Evolutionary conservation across 1,140 invertebrate genomes (phyloP).

Genomic region (Ylistrum balloti): DNA sequence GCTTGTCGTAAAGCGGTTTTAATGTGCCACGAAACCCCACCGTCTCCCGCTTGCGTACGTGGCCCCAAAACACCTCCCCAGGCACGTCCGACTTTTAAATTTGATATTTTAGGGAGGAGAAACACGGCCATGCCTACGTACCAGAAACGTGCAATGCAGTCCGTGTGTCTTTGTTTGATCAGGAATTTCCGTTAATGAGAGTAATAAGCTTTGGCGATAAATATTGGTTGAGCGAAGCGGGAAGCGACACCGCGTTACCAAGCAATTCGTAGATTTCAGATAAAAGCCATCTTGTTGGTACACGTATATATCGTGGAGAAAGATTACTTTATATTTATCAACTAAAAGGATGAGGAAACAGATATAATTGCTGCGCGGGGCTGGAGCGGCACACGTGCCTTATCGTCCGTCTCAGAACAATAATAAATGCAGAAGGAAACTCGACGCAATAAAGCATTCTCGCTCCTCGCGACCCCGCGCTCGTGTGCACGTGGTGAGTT

Average conservation of each 20-base stretch:
- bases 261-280: slow-evolving; percentile 25
- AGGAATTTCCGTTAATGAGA: slow-evolving; percentile 39
- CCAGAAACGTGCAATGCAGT: background rate
- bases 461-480: slow-evolving; percentile 23
- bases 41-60: background rate
- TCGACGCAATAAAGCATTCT: slow-evolving; percentile 38
- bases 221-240: slow-evolving; percentile 37
- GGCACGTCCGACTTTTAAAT: slow-evolving; percentile 31
- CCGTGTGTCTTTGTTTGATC: slow-evolving; percentile 5
- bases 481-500: slow-evolving; percentile 31
- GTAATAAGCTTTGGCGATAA: slow-evolving; percentile 38
- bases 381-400: slow-evolving; percentile 15
- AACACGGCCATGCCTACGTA: background rate
- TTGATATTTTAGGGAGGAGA: slow-evolving; percentile 27
- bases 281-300: slow-evolving; percentile 26
- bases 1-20: slow-evolving; percentile 38
- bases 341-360: slow-evolving; percentile 32
- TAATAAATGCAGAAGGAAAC: slow-evolving; percentile 39
- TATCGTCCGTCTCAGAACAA: slow-evolving; percentile 32
- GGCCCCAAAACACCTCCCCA: background rate
- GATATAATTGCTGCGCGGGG: slow-evolving; percentile 31
- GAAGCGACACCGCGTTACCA: slow-evolving; percentile 29
- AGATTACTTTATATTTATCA: slow-evolving; percentile 40
- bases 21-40: slow-evolving; percentile 19
- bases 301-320: slow-evolving; percentile 20